Base-by-base conservation (phyloP, 2,888 invertebrate species). In the Platycnemis pennipes region DNA sequence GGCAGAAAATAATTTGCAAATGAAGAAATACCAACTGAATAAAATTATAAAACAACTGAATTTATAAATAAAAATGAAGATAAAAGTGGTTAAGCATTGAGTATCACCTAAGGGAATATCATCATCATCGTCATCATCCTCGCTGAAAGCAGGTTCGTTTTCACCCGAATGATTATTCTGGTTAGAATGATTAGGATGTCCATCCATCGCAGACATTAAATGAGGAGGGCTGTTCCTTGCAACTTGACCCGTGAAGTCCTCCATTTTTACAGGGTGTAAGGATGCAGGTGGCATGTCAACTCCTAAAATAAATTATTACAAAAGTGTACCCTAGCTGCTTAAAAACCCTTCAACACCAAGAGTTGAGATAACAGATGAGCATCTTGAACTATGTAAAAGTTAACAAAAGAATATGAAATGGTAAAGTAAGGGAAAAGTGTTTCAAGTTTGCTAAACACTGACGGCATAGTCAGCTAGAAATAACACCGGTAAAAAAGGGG, bases 101-200 rank as follows among this genome's bases (percentile, higher is more conserved):
- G 26, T 89, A 94, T 95, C 88, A 95, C 95, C 95, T 46, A 98
- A 96, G 16, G 98, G 98, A 95, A 98, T 97, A 96, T 98, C 98
- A 95, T 98, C 98, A 95, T 97, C 98, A 87, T 97, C 98, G 96
- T 97, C 98, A 95, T 99, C 99, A 95, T 98, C 98, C 96, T 99
- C 99, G 95, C 98, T 99, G 96, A 99, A 99, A 53, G 98, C 97
- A 22, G 98, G 98, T 95, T 98, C 98, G 91, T 95, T 94, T 94
- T 96, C 95, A 96, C 96, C 94, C 97, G 97, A 95, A 63, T 96
- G 96, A 95, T 97, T 97, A 95, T 97, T 91, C 31, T 63, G 91
- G 63, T 44, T 91, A 26, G 91, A 91, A 91, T 91, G 91, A 91
- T 91, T 97, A 89, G 95, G 96, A 95, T 97, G 97, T 85, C 97